Conservation (phyloP, 2,797 vertebrate genomes). For the Amazona ochrocephala region DNA sequence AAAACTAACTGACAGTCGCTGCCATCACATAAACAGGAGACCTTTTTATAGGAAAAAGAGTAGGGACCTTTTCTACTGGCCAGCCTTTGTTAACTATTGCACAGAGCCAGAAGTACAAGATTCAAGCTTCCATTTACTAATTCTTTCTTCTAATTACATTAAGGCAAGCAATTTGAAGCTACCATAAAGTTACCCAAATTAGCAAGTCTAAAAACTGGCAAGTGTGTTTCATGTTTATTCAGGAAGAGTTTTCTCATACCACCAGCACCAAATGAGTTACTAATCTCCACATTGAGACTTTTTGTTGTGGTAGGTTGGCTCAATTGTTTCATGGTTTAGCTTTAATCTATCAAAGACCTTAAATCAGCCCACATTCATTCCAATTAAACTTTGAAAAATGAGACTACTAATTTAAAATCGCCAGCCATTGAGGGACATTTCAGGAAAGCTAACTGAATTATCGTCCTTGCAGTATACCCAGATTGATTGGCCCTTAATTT, state of each 20-base stretch:
- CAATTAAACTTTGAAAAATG: slow-evolving; percentile 14
- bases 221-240: not conserved
- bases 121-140: not conserved
- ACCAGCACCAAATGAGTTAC: not conserved
- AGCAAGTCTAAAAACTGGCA: not conserved
- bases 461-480: not conserved
- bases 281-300: not conserved
- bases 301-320: not conserved
- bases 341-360: not conserved
- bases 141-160: not conserved
- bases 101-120: not conserved
- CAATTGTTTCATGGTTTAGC: not conserved
- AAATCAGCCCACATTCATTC: not conserved
- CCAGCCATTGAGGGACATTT: not conserved
- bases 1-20: not conserved
- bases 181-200: not conserved
- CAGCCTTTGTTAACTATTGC: not conserved
- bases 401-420: slow-evolving; percentile 5
- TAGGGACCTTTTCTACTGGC: not conserved
- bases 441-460: not conserved
- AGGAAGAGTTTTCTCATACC: not conserved
- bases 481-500: not conserved
- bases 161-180: not conserved
- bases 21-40: not conserved
- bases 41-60: not conserved